Evolutionary conservation across 2,113 vertebrate genomes (phyloP), one percentile per base, ranked within the genome.

Genomic region (Actenoides lindsayi): DNA sequence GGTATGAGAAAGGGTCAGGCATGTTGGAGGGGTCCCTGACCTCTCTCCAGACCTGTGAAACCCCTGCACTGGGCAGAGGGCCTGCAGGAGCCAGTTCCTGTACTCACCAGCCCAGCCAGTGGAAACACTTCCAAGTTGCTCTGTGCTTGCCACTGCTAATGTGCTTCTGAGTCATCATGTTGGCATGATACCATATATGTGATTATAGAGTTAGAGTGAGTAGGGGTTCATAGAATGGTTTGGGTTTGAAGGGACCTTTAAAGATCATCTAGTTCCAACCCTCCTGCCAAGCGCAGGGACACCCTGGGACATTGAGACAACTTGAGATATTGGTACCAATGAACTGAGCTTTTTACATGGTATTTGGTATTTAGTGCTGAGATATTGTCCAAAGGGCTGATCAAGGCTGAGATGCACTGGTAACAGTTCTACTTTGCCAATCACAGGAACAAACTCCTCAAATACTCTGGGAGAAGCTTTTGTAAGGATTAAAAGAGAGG

Each of bases 1-100:
- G 27, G n/a, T 37, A 6, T 68, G 35, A 64, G 54, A 92, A 85
- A 19, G 23, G 24, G 21, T 7, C 17, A 48, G 54, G 10, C 3
- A 4, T 0, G 0, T 41, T 1, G 2, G 28, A 23, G 23, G 14
- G 5, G 15, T 42, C 31, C 33, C 39, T 65, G 39, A 25, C 6
- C 21, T 71, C 57, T 81, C 41, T 82, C 13, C 35, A 76, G 46
- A 41, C 27, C 30, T 80, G 23, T 85, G 39, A 92, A 80, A 76
- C 19, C 14, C 10, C 76, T 51, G 31, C 41, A n/a, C 21, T 86
- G 23, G 25, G 15, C 62, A 84, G 37, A n/a, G 8, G 15, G 14
- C 24, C 27, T 2, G 1, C 3, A 1, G 42, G 51, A 75, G n/a
- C 20, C 10, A 57, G 17, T 19, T 76, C 13, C 5, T 7, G 3